Evolutionary conservation across 2,888 invertebrate species (phyloP), one percentile per base, ranked within the genome.

Genomic region (Creontiades dilutus): DNA sequence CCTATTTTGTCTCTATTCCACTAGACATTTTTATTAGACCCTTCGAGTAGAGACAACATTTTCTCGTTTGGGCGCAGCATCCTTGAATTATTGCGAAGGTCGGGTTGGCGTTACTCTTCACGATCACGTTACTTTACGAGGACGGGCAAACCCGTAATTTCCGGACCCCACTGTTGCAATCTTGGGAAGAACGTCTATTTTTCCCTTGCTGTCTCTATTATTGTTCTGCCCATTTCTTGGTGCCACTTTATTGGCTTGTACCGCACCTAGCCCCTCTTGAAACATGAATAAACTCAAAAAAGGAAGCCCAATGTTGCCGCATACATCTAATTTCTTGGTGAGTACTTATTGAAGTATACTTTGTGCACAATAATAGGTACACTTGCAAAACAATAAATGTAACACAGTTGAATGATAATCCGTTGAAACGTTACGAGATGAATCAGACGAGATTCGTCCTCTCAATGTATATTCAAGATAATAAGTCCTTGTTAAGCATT

Each of bases 31-130:
- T 57, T 57, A 57, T 16, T n/a, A 57, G 13, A 7, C 16, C 52
- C 14, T 14, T 16, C 52, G 52, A 52, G 52, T n/a, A 16, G 57
- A n/a, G 57, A 57, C n/a, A 57, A 57, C n/a, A 57, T 57, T 57
- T 57, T 57, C 57, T 57, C 57, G 57, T 57, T 57, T n/a, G 19
- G 57, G 0, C 57, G 12, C 57, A 7, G 57, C 57, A 57, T 57
- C 57, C 57, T 57, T 57, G 57, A 57, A 57, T 57, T 57, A 57
- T 57, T 57, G 57, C 57, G 57, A 57, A 57, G 57, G 57, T 57
- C 57, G 19, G 57, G 57, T 57, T 57, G n/a, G 57, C 16, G 57
- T 57, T 57, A 57, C n/a, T n/a, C 57, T 57, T 57, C 57, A 57
- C 57, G 19, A 52, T 16, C 57, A 57, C 14, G n/a, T 7, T 14